Conservation (phyloP, 2,888 invertebrate species). For the Lasioglossum leucozonium region DNA sequence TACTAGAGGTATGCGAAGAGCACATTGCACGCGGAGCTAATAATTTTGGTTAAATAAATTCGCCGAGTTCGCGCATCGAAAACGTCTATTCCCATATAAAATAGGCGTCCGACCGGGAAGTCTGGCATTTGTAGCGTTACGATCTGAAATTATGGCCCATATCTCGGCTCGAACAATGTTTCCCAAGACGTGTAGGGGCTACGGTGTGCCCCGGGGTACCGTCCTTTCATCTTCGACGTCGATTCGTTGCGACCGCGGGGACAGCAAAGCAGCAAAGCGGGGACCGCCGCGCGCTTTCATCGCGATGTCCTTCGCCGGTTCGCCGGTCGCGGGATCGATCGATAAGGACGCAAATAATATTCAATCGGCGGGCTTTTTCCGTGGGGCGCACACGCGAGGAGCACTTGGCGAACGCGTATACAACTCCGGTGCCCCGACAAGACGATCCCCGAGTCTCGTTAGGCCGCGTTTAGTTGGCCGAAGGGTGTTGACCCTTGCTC, state of each 20-base stretch:
- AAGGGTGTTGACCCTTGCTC: conserved; percentile 78
- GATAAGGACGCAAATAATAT: conserved; percentile 67
- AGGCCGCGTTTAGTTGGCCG: conserved; percentile 53
- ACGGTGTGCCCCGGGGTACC: not conserved
- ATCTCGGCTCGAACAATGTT: conserved; percentile 4
- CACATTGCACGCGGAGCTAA: not conserved
- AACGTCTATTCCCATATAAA: not conserved
- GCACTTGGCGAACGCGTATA: conserved; percentile 33
- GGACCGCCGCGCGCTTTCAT: conserved; percentile 44
- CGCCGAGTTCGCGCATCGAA: not conserved
- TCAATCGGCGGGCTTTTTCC: conserved; percentile 66
- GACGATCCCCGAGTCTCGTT: conserved; percentile 67
- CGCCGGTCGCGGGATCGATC: conserved; percentile 45
- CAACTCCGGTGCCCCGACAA: conserved; percentile 32
- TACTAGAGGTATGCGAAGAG: not conserved
- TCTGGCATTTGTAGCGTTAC: conserved; percentile 4
- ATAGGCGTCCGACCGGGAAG: not conserved
- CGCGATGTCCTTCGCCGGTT: conserved; percentile 55
- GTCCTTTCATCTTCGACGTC: conserved; percentile 8
- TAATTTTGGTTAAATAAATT: not conserved
- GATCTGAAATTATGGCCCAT: conserved; percentile 5
- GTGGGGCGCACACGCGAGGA: conserved; percentile 47
- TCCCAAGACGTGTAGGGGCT: not conserved
- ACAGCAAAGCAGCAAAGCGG: conserved; percentile 40
- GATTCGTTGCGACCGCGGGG: conserved; percentile 1